Percentiles rank a stretch among this genome's conserved stretches.
These are phyloP conservation scores for Dallia pectoralis DNA, from an alignment of 2,797 vertebrate species.

Conservation along the genomic window DNA sequence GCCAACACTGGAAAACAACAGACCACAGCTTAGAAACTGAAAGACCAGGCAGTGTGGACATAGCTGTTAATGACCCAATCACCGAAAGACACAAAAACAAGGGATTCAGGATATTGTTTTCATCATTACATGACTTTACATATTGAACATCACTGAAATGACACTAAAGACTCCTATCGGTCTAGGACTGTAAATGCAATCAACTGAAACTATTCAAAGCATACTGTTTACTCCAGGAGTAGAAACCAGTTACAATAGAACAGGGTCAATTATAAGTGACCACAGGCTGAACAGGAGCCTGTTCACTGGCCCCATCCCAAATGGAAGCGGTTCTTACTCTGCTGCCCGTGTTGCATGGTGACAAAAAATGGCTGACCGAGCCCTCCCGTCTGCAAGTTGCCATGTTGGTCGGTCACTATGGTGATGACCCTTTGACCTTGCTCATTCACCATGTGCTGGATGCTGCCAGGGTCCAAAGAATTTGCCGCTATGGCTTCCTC, in stretches of 20 bases:
- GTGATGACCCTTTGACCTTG: constrained; percentile 84
- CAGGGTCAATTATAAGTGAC: neutral
- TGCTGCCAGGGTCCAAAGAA: constrained; percentile 71
- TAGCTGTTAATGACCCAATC: too few relatives aligned
- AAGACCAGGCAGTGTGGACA: neutral
- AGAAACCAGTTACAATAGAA: neutral
- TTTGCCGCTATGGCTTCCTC: constrained; percentile 75
- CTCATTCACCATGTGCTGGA: constrained; percentile 78
- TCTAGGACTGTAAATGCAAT: neutral
- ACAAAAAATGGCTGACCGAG: constrained; percentile 82
- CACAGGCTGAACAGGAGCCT: neutral
- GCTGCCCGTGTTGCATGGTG: constrained; percentile 84
- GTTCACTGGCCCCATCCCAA: neutral
- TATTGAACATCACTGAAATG: too few relatives aligned
- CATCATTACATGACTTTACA: too few relatives aligned
- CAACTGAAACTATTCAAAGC: neutral
- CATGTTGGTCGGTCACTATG: constrained; percentile 83
- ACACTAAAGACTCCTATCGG: too few relatives aligned
- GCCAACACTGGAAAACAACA: constrained; percentile 74
- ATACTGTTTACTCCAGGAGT: neutral
- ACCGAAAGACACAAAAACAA: too few relatives aligned
- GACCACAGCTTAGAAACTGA: neutral
- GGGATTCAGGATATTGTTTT: too few relatives aligned
- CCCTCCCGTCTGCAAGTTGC: constrained; percentile 75
- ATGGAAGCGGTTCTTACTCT: constrained; percentile 66